Conservation (phyloP, 1,140 invertebrate genomes). For the Caenorhabditis remanei region DNA sequence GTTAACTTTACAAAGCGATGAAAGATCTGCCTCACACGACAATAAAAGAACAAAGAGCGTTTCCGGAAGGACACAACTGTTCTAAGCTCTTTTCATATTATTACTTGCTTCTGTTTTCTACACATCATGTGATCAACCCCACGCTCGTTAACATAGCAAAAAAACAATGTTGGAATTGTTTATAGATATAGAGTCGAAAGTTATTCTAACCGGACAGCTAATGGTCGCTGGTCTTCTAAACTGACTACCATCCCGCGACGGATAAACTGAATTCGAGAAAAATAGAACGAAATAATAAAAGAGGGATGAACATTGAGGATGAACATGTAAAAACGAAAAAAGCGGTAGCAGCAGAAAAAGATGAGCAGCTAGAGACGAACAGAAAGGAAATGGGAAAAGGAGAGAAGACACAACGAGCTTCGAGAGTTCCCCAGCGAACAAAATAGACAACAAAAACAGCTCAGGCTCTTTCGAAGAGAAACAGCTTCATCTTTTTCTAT, state of each 20-base stretch:
- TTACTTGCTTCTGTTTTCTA: slow-evolving; percentile 14
- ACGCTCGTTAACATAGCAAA: neutral
- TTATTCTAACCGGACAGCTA: neutral
- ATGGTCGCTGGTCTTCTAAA: neutral
- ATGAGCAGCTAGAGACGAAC: neutral
- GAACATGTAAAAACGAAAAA: slow-evolving; percentile 19
- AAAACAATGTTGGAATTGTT: slow-evolving; percentile 46
- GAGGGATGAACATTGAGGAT: neutral
- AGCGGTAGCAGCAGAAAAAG: neutral
- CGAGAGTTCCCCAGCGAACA: neutral
- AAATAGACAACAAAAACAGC: slow-evolving; percentile 50
- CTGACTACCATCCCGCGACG: neutral
- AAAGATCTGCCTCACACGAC: neutral
- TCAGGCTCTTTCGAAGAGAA: neutral
- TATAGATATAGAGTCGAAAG: neutral
- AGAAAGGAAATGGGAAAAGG: neutral
- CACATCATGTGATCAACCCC: neutral
- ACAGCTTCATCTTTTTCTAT: slow-evolving; percentile 18
- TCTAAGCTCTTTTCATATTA: slow-evolving; percentile 7
- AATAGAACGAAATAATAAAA: neutral
- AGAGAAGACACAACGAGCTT: neutral
- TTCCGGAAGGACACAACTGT: slow-evolving; percentile 2
- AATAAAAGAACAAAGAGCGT: neutral
- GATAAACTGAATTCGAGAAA: neutral
- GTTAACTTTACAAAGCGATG: too few species aligned